Conservation (phyloP, 2,888 invertebrate genomes). For the Gymnosoma rotundatum region DNA sequence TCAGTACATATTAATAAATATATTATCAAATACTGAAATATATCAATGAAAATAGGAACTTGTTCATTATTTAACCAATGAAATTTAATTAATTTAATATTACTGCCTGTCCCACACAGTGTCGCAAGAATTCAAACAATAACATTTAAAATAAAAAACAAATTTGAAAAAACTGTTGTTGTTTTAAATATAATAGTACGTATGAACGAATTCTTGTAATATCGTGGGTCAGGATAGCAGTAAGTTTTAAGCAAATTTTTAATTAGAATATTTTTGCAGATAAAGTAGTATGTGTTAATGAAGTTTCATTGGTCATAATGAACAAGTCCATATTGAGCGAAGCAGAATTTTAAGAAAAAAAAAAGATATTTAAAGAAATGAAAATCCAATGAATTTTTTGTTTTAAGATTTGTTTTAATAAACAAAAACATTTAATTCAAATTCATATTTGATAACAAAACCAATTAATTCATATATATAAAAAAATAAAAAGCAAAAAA, state of each 20-base stretch:
- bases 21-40: conserved; percentile 11
- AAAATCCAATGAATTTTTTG: conserved; percentile 73
- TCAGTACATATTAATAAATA: neutral
- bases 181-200: too few species aligned
- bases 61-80: conserved; percentile 59
- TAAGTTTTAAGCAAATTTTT: neutral
- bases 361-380: conserved; percentile 50
- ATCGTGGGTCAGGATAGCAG: too few species aligned
- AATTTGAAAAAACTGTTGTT: too few species aligned
- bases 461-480: conserved; percentile 69
- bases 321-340: conserved; percentile 55
- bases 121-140: too few species aligned
- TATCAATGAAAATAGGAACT: conserved; percentile 54
- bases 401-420: conserved; percentile 70
- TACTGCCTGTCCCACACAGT: too few species aligned
- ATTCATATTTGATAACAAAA: conserved; percentile 68
- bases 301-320: conserved; percentile 63
- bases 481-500: conserved; percentile 51
- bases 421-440: conserved; percentile 65
- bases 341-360: conserved; percentile 14
- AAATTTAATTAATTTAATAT: conserved; percentile 24
- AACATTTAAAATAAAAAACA: too few species aligned
- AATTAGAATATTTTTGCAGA: conserved; percentile 27
- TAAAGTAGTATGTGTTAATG: conserved; percentile 59
- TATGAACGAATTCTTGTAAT: too few species aligned